Evolutionary conservation across 2,113 vertebrate species (phyloP).

Genomic region (rat (Rattus norvegicus)): DNA sequence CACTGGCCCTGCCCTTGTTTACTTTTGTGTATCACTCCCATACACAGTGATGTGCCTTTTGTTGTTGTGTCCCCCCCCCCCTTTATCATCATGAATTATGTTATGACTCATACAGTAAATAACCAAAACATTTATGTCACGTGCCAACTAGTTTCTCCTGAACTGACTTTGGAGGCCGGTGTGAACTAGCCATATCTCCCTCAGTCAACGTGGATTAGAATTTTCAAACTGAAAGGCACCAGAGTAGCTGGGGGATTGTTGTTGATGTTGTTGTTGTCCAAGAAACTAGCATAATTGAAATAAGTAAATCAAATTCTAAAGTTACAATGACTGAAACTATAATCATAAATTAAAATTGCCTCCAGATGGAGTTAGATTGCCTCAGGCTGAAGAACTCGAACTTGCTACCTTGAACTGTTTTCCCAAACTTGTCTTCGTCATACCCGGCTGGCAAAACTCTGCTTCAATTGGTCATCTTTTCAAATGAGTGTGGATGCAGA

Average conservation of each 20-base stretch:
- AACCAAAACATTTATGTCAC: background rate
- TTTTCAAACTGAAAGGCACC: background rate
- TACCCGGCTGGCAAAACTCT: background rate
- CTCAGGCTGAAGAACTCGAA: slow-evolving; percentile 17
- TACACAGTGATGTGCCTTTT: background rate
- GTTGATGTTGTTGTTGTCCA: background rate
- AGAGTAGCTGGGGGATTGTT: background rate
- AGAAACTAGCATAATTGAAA: slow-evolving; percentile 39
- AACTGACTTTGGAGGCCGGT: background rate
- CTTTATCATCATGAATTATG: too few species aligned
- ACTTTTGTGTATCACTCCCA: background rate
- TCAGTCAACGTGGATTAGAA: background rate
- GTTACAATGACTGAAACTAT: background rate
- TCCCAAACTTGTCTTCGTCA: background rate
- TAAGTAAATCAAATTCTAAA: slow-evolving; percentile 37
- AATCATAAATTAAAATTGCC: slow-evolving; percentile 37
- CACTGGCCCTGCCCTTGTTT: fast-evolving
- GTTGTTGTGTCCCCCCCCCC: too few species aligned
- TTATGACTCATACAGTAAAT: background rate
- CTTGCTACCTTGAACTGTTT: slow-evolving; percentile 44
- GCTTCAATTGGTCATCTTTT: background rate
- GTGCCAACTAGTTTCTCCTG: background rate
- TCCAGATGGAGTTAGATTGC: background rate
- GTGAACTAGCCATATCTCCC: background rate
- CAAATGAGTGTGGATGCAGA: slow-evolving; percentile 39